Conservation (phyloP, 30 jellyfish, hydroid and myxozoan genomes). For the Calvadosia cruxmelitensis region DNA sequence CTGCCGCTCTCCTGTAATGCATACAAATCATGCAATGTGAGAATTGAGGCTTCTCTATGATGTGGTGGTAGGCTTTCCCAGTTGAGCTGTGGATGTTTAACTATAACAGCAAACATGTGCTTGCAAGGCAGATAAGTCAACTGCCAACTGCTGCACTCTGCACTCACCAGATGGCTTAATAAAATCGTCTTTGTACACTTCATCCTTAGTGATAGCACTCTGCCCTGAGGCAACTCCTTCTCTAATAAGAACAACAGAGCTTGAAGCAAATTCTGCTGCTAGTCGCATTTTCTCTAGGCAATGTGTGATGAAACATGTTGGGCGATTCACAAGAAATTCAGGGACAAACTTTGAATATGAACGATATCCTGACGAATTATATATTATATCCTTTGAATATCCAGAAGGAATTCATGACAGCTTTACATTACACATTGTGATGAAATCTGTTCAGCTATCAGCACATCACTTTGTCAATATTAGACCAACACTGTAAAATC, state of each 20-base stretch:
- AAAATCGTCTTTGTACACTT: not conserved
- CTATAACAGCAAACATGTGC: slow-evolving; percentile 21
- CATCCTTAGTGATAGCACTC: not conserved
- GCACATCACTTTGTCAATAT: no score
- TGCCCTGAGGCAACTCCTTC: not conserved
- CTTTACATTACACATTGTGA: no score
- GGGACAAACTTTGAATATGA: slow-evolving; percentile 19
- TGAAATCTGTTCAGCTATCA: no score
- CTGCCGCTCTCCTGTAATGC: not conserved
- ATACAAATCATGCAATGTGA: slow-evolving; percentile 14
- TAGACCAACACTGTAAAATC: no score
- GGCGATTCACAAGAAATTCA: slow-evolving; percentile 12
- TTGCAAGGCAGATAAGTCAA: slow-evolving; percentile 23
- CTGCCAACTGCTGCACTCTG: slow-evolving; percentile 24
- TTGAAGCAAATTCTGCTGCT: slow-evolving; percentile 6
- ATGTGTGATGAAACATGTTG: slow-evolving; percentile 21
- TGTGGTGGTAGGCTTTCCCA: slow-evolving; percentile 11
- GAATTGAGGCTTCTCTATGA: slow-evolving; percentile 15
- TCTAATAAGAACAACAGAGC: no score
- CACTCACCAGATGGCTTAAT: slow-evolving; percentile 29
- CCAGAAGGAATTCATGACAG: no score
- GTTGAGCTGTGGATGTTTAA: slow-evolving; percentile 1
- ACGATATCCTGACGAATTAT: slow-evolving; percentile 25
- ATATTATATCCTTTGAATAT: no score
- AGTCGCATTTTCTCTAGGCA: slow-evolving; percentile 27